Evolutionary conservation across 2,113 vertebrate species (phyloP), one percentile per base, ranked within the genome.

Genomic region (Pongo pygmaeus): DNA sequence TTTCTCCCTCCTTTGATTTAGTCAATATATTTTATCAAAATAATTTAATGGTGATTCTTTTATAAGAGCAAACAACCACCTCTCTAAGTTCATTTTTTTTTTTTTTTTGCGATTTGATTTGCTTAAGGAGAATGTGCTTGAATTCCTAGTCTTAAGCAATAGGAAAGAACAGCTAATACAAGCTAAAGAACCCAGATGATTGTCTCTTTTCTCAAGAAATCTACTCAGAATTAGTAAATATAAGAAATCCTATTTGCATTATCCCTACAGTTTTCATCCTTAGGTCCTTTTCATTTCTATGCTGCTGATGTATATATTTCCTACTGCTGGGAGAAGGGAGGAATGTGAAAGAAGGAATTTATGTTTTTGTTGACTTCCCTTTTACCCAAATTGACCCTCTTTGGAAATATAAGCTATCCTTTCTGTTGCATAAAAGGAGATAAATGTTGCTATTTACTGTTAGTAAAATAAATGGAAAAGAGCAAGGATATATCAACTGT

Each of bases 11-110:
- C 8, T 96, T 91, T 91, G 27, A 88, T 50, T 93, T 81, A 89
- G 38, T 88, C 55, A 81, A 72, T 72, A 61, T 55, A 52, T 94
- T 96, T 95, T 97, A 67, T 84, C 67, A 91, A 77, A 91, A 93
- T 20, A 96, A 91, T 55, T 84, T 84, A 93, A 83, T 72, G n/a
- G 25, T 78, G n/a, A 72, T 94, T 90, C 32, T 93, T 85, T 90
- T 57, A 67, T 81, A 75, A 84, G 35, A 67, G 48, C 11, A 61
- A 97, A 75, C 14, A 93, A 57, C 30, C 12, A 88, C 40, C 11
- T 81, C 25, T 81, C 43, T 27, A 77, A 70, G 35, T 59, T 83
- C 80, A 61, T 46, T 43, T 5, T 43, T 80, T 88, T 74, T 6
- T 89, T 70, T 88, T 79, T 77, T 90, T 75, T 46, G 8, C 25